phyloP scores from a whole-genome alignment of 2,888 invertebrate species.

The Yponomeuta malinellus region DNA sequence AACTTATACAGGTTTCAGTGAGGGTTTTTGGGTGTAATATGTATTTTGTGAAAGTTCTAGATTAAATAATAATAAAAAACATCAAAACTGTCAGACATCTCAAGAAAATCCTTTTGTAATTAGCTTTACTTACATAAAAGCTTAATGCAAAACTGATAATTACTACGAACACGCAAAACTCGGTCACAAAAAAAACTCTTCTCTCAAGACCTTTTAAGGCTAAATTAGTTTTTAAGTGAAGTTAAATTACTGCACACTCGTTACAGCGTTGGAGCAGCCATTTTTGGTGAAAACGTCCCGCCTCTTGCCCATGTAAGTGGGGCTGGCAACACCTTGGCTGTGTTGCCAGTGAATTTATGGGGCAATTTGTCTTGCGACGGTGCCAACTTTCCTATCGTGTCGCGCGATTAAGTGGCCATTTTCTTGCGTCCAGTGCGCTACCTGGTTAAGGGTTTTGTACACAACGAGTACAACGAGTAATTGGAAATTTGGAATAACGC shows the following conservation, averaged over 20 bases:
- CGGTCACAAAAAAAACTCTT: background rate
- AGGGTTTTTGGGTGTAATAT: too few species aligned
- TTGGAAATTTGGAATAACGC: too few species aligned
- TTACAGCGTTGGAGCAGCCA: slow-evolving; percentile 10
- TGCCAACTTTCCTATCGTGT: slow-evolving; percentile 19
- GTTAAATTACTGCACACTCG: slow-evolving; percentile 16
- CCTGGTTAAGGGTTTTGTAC: too few species aligned
- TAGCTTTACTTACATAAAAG: too few species aligned
- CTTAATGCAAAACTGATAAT: too few species aligned
- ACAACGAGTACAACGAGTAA: too few species aligned
- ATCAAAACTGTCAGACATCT: too few species aligned
- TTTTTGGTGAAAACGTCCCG: slow-evolving; percentile 16
- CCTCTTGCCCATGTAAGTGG: slow-evolving; percentile 23
- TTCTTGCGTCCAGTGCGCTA: slow-evolving; percentile 8
- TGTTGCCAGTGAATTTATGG: slow-evolving; percentile 22
- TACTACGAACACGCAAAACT: too few species aligned
- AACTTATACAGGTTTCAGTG: too few species aligned
- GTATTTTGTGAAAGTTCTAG: too few species aligned
- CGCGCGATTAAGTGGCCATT: background rate
- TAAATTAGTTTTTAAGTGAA: slow-evolving; percentile 16
- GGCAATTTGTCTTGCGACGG: slow-evolving; percentile 23
- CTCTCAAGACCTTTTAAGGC: slow-evolving; percentile 20
- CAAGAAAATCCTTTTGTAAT: too few species aligned
- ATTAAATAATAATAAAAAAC: too few species aligned
- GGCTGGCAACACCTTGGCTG: slow-evolving; percentile 20